Conservation (phyloP, 2,888 invertebrate genomes). For the Ditylenchus weischeri region DNA sequence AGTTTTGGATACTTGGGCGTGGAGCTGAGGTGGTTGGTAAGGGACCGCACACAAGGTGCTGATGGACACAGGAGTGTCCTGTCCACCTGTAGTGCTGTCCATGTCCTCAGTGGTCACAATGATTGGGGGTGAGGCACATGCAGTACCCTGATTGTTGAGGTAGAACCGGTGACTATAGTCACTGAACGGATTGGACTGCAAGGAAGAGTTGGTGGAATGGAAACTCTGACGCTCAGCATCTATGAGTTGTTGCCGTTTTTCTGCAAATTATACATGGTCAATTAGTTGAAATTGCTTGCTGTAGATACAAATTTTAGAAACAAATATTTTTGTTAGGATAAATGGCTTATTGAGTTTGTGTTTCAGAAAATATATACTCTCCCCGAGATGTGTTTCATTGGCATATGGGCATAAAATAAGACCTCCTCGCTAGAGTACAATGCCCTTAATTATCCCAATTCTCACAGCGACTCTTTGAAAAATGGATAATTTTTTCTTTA, state of each 20-base stretch:
- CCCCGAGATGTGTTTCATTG: too few species aligned
- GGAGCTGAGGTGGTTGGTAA: neutral
- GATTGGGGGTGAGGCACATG: neutral
- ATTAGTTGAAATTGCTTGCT: neutral
- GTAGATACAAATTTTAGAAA: neutral
- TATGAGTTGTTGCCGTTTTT: neutral
- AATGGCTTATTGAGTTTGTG: too few species aligned
- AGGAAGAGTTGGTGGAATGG: conserved; percentile 8
- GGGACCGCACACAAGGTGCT: neutral
- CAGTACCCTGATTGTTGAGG: neutral
- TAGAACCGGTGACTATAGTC: neutral
- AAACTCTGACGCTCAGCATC: conserved; percentile 1
- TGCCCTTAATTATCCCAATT: too few species aligned
- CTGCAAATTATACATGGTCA: neutral
- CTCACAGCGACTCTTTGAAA: too few species aligned
- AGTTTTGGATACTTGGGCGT: neutral
- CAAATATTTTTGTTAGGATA: neutral
- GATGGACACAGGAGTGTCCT: neutral
- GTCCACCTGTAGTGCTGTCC: neutral
- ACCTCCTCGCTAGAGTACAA: too few species aligned
- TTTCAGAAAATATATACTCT: too few species aligned
- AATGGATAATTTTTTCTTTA: too few species aligned
- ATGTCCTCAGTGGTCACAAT: neutral
- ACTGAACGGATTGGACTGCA: neutral
- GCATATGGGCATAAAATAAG: too few species aligned